Evolutionary conservation across 2,888 invertebrate species (phyloP).

Genomic region (Notodonta dromedarius): DNA sequence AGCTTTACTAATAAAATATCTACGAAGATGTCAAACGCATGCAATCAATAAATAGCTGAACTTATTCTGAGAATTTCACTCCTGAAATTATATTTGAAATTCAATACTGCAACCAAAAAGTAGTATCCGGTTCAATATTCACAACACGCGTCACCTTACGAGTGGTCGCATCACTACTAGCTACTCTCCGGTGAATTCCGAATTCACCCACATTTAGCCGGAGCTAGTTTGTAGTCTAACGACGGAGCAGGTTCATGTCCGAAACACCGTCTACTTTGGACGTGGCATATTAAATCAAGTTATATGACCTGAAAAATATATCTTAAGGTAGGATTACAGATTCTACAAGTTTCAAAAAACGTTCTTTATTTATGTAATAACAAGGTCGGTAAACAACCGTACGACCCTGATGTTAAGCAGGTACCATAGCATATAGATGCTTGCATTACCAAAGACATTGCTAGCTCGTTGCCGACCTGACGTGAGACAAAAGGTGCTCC

Average conservation of each 20-base stretch:
- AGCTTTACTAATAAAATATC: no score
- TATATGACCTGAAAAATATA: not conserved
- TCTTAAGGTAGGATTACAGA: not conserved
- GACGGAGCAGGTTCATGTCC: slow-evolving; percentile 24
- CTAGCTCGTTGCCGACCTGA: no score
- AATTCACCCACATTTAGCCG: slow-evolving; percentile 46
- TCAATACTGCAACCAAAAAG: slow-evolving; percentile 27
- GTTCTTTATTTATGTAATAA: no score
- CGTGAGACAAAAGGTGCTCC: no score
- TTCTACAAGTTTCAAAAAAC: not conserved
- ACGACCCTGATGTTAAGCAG: no score
- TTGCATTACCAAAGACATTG: no score
- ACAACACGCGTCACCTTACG: slow-evolving; percentile 37
- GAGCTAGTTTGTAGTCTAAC: slow-evolving; percentile 49
- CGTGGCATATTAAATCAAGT: slow-evolving; percentile 22
- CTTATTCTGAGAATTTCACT: not conserved
- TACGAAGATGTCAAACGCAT: no score
- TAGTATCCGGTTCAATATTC: slow-evolving; percentile 30
- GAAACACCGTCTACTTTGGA: slow-evolving; percentile 22
- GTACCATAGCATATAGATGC: no score
- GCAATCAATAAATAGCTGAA: no score
- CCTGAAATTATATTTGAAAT: slow-evolving; percentile 17
- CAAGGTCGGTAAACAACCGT: no score
- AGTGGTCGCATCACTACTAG: slow-evolving; percentile 42
- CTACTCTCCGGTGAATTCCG: slow-evolving; percentile 34